phyloP scores from a whole-genome alignment of 2,113 vertebrate species.

The Pseudorectes ferrugineus region DNA sequence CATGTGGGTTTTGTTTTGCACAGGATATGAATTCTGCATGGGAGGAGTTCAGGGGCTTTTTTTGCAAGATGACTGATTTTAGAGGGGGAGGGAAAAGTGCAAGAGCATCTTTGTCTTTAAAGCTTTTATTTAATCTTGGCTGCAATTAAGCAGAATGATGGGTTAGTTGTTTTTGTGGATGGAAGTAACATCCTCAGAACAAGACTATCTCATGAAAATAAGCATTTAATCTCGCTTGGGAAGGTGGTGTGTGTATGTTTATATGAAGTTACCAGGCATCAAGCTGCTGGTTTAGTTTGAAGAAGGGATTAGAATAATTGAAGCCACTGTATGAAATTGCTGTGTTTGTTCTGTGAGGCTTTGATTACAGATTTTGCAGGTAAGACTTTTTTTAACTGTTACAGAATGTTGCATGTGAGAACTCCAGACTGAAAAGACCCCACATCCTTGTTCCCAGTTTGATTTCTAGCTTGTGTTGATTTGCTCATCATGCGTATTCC shows the following conservation, averaged over 20 bases:
- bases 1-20: rapidly evolving
- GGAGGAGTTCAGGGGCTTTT: neutral
- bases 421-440: slow-evolving; percentile 57
- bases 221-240: neutral
- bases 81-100: neutral
- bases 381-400: slow-evolving; percentile 67
- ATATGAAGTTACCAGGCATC: neutral
- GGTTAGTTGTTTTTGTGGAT: neutral
- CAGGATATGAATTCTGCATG: neutral
- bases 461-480: slow-evolving; percentile 74
- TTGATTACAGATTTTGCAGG: slow-evolving; percentile 72
- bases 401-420: slow-evolving; percentile 79
- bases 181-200: neutral
- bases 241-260: neutral
- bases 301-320: neutral
- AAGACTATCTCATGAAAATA: neutral
- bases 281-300: neutral
- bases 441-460: slow-evolving; percentile 61
- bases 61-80: neutral
- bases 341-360: slow-evolving; percentile 63
- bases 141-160: neutral
- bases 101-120: neutral
- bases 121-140: neutral
- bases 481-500: slow-evolving; percentile 70
- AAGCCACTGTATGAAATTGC: slow-evolving; percentile 9